phyloP scores from a whole-genome alignment of 2,888 invertebrate genomes.

The Diadromus collaris region DNA sequence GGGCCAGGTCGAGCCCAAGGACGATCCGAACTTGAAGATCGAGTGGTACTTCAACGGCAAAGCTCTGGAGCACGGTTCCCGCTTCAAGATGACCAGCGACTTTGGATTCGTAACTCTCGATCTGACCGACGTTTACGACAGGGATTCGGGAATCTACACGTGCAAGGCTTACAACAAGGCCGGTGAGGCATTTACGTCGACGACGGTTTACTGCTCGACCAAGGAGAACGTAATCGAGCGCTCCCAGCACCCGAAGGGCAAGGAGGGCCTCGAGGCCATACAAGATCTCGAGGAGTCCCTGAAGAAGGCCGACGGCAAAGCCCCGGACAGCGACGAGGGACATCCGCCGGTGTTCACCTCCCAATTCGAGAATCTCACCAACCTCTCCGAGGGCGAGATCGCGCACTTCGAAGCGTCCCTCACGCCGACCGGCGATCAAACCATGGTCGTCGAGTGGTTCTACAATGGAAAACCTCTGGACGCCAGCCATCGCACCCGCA shows the following conservation, averaged over 20 bases:
- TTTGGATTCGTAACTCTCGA: conserved; percentile 98
- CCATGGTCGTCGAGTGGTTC: conserved; percentile 98
- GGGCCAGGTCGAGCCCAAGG: conserved; percentile 96
- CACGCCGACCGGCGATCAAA: conserved; percentile 96
- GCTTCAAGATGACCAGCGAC: conserved; percentile 96
- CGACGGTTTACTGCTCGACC: conserved; percentile 91
- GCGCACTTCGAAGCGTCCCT: conserved; percentile 99
- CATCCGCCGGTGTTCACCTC: conserved; percentile 94
- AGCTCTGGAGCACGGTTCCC: conserved; percentile 91
- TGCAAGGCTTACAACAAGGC: conserved; percentile 94
- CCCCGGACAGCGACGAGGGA: conserved; percentile 88
- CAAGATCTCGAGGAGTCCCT: conserved; percentile 94
- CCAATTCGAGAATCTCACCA: conserved; percentile 90
- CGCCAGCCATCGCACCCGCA: conserved; percentile 94
- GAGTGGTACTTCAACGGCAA: conserved; percentile 98
- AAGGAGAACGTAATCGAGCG: conserved; percentile 92
- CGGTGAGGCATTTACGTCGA: conserved; percentile 96
- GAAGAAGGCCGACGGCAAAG: conserved; percentile 86
- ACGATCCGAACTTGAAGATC: conserved; percentile 93
- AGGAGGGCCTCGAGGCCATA: conserved; percentile 94
- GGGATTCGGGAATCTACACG: conserved; percentile 97
- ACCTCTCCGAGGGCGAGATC: conserved; percentile 96
- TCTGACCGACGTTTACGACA: conserved; percentile 93
- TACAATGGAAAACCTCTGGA: conserved; percentile 94
- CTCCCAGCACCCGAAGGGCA: conserved; percentile 97